phyloP scores from a whole-genome alignment of 2,888 invertebrate genomes.

The Drosophila picticornis region DNA sequence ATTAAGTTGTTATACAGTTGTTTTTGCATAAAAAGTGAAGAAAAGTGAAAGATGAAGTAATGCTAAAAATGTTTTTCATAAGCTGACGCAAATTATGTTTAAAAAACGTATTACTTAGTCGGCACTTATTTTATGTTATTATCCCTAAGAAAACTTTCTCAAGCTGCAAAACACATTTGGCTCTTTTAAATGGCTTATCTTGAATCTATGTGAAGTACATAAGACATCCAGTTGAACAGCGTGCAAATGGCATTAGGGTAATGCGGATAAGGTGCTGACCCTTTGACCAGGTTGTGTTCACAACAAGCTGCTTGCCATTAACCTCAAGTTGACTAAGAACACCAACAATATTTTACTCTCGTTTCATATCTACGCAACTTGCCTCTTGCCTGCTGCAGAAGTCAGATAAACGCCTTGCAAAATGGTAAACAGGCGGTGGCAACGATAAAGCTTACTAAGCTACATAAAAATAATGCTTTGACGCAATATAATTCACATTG shows the following conservation, averaged over 20 bases:
- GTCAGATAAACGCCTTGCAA: constrained; percentile 36
- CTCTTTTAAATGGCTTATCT: neutral
- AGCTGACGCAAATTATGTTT: neutral
- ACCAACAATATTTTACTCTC: constrained; percentile 18
- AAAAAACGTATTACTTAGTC: neutral
- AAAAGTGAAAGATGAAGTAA: neutral
- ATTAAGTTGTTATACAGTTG: neutral
- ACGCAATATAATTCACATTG: constrained; percentile 52
- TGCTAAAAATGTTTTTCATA: neutral
- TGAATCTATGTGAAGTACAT: constrained; percentile 6
- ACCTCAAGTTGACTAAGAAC: constrained; percentile 13
- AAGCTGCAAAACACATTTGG: neutral
- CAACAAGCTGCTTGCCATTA: constrained; percentile 16
- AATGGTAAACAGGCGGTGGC: constrained; percentile 47
- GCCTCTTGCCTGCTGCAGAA: constrained; percentile 50
- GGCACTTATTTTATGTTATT: neutral
- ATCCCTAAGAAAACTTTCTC: neutral
- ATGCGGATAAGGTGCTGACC: constrained; percentile 47
- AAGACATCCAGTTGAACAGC: too few relatives aligned
- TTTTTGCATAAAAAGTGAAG: neutral
- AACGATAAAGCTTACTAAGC: constrained; percentile 36
- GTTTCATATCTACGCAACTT: constrained; percentile 58
- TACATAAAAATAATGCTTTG: constrained; percentile 44
- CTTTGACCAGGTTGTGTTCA: constrained; percentile 18
- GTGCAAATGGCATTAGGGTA: constrained; percentile 43